Base-by-base conservation (phyloP, 2,797 vertebrate species). In the Pygocentrus nattereri region DNA sequence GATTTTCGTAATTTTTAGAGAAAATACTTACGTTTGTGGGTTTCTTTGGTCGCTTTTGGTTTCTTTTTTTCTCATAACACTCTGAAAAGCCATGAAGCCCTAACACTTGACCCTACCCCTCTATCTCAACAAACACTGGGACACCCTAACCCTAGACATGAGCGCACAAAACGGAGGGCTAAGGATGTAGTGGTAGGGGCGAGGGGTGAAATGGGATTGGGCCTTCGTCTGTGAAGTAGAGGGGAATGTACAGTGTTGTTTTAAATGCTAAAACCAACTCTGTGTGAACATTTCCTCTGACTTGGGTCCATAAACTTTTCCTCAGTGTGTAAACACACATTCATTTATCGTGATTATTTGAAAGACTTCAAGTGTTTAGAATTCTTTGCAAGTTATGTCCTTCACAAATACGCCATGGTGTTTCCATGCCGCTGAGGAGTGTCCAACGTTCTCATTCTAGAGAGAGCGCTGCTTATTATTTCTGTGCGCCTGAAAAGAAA, bases 391-490 rank as follows among this genome's bases (percentile, higher is more conserved):
- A 10, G 34, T 8, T 38, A 5, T 54, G 64, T 67, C 30, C 49
- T 30, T 21, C 23, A 2, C 23, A 7, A 21, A n/a, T 21, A 38
- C 21, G 34, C 62, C 21, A 3, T 67, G 30, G 21, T 41, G 65
- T 64, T 64, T 34, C 62, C 19, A 15, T 44, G 38, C 44, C 11
- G 1, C 13, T 44, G 65, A 44, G 21, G 34, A 15, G 44, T 44
- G 65, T 68, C 21, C 21, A n/a, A 12, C 1, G 18, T 44, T 44
- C 41, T 10, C 12, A 12, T 8, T 44, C 44, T 44, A 44, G 44
- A 12, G 8, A 44, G 41, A 44, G 41, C 44, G 41, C 8, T 7
- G 23, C n/a, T 75, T 62, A 30, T 56, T 81, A 76, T 61, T 75
- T 67, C 10, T 64, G 19, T 21, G 61, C 1, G 19, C 16, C 18